Evolutionary conservation across 2,888 invertebrate genomes (phyloP), one percentile per base, ranked within the genome.

Genomic region (Ethmia dodecea): DNA sequence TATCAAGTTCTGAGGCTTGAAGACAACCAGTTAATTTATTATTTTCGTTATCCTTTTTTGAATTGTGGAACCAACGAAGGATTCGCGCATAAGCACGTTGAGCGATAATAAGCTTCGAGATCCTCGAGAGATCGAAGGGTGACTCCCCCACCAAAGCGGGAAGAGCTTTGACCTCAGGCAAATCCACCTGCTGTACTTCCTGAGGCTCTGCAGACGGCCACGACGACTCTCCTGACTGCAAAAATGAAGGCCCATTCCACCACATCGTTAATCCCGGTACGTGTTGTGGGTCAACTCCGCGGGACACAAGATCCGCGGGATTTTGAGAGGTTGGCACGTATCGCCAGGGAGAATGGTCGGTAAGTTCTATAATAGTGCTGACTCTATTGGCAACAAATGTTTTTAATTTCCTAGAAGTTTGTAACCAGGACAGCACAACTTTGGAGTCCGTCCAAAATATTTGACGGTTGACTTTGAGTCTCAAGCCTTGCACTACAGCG

Each of bases 181-280:
- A n/a, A n/a, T n/a, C n/a, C n/a, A n/a, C n/a, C n/a, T n/a, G n/a
- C n/a, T n/a, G n/a, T n/a, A n/a, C n/a, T n/a, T n/a, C n/a, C n/a
- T n/a, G n/a, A n/a, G n/a, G n/a, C n/a, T n/a, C n/a, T n/a, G n/a
- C n/a, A n/a, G n/a, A n/a, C n/a, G n/a, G n/a, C n/a, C n/a, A n/a
- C n/a, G n/a, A n/a, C n/a, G n/a, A n/a, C n/a, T n/a, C n/a, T n/a
- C n/a, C n/a, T n/a, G n/a, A n/a, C n/a, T n/a, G n/a, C n/a, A n/a
- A n/a, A n/a, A n/a, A n/a, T n/a, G n/a, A n/a, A 34, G 52, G 47
- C n/a, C 54, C 49, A 13, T 31, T 13, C 52, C 52, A 56, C 54
- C 51, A 56, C 13, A 54, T 28, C 0, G 18, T 3, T 5, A 24
- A 38, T 6, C 24, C 13, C 27, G 36, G 35, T 31, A 52, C 24